Evolutionary conservation across 2,113 vertebrate species (phyloP).

Genomic region (Ptychochromis oligacanthus): DNA sequence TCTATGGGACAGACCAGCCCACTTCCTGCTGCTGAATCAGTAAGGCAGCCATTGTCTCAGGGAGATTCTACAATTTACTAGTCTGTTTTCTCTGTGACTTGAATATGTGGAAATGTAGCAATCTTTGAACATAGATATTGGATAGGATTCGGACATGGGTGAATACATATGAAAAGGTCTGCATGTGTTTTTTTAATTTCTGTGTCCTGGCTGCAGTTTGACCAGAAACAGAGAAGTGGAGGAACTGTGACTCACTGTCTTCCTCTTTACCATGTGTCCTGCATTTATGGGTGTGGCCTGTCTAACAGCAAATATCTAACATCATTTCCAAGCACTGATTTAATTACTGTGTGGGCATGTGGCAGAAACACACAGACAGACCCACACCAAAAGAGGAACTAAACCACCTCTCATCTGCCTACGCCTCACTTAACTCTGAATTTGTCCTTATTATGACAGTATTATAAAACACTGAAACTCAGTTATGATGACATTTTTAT

Average conservation of each 20-base stretch:
- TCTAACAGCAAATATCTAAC: conserved; percentile 22
- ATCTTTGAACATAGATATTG: no score
- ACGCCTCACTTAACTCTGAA: not conserved
- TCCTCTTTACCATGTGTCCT: not conserved
- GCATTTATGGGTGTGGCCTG: conserved; percentile 24
- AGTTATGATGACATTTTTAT: not conserved
- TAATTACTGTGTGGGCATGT: conserved; percentile 43
- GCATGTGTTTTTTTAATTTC: not conserved
- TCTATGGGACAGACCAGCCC: not conserved
- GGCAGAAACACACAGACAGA: conserved; percentile 4
- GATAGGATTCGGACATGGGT: no score
- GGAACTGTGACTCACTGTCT: not conserved
- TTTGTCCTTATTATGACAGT: not conserved
- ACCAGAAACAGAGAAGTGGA: not conserved
- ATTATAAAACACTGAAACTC: not conserved
- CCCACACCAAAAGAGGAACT: conserved; percentile 5
- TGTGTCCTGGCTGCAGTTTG: not conserved
- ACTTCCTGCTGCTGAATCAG: not conserved
- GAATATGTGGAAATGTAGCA: not conserved
- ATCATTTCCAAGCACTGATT: conserved; percentile 47
- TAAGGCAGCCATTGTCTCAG: not conserved
- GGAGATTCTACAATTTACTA: not conserved
- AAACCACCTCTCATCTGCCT: not conserved
- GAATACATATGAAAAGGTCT: no score
- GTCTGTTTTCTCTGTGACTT: not conserved